These are phyloP conservation scores for Rhaphigaster nebulosa DNA, from an alignment of 2,888 invertebrate species.

Conservation along the genomic window DNA sequence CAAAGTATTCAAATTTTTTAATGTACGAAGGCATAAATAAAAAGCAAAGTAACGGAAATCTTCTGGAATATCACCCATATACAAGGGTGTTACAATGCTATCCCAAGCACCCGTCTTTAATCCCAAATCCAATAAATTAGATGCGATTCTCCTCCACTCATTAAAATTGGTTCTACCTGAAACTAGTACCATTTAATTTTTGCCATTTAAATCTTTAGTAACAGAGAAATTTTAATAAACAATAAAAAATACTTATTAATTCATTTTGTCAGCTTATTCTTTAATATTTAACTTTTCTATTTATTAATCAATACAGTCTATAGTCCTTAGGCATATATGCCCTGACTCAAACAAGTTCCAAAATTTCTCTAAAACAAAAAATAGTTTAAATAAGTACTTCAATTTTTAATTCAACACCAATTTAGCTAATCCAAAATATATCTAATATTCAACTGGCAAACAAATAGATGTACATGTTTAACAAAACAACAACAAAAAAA, in stretches of 20 bases:
- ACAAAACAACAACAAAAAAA: too few species aligned
- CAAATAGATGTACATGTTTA: too few species aligned
- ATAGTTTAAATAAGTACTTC: too few species aligned
- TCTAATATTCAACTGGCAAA: too few species aligned
- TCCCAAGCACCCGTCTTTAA: slow-evolving; percentile 1
- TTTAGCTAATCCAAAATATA: too few species aligned
- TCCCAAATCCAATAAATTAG: background rate
- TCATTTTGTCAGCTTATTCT: background rate
- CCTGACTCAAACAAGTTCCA: too few species aligned
- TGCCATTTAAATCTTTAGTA: background rate
- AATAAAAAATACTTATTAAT: background rate
- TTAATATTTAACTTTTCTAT: background rate
- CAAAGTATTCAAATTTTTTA: slow-evolving; percentile 33
- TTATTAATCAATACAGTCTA: background rate
- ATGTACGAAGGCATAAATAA: slow-evolving; percentile 2
- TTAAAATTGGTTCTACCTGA: background rate
- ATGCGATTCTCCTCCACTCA: background rate
- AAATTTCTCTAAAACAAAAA: too few species aligned
- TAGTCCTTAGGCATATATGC: too few species aligned
- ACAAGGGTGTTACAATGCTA: slow-evolving; percentile 9
- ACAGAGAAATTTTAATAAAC: background rate
- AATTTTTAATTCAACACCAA: too few species aligned
- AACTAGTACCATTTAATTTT: background rate
- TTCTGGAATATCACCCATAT: slow-evolving; percentile 7
- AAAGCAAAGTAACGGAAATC: slow-evolving; percentile 37